Base-by-base conservation (phyloP, 2,888 invertebrate genomes). In the Aspidapion aeneum region DNA sequence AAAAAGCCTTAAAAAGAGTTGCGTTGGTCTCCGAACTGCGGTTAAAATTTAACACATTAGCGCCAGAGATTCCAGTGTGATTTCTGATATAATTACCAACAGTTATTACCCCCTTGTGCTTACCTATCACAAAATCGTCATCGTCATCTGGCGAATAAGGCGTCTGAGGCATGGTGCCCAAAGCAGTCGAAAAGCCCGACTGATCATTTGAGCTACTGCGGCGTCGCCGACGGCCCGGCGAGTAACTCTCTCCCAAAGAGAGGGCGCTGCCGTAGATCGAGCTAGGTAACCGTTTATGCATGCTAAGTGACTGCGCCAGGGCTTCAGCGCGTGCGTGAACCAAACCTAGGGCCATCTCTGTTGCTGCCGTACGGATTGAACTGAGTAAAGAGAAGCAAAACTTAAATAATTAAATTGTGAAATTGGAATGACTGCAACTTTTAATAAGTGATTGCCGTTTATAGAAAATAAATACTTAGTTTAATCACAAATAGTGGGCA, bases 311-410 rank as follows among this genome's bases (percentile, higher is more conserved):
- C 69, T 87, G 87, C 0, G 82, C 82, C 60, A 87, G 72, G 3
- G 84, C 82, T 72, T 87, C 86, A 1, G 82, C 78, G 61, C 86
- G 86, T 20, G 90, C 88, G 70, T 91, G 90, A 1, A 93, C 93
- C 63, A 97, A 85, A 0, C 93, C 94, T 65, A 93, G 87, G 20
- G 97, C 97, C 88, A 97, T 93, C 80, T 96, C 96, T 0, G 94
- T 91, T 48, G 97, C 97, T 60, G 96, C 96, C 61, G 90, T 89
- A 69, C 91, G 90, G 71, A 97, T 90, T 58, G 94, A 93, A 17
- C 67, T 66, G 19, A 5, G n/a, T n/a, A n/a, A n/a, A n/a, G n/a
- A n/a, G n/a, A n/a, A n/a, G n/a, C n/a, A n/a, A n/a, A n/a, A n/a
- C n/a, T n/a, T n/a, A n/a, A n/a, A n/a, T n/a, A n/a, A n/a, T n/a